Percentiles rank a stretch among this genome's conserved stretches.
Conservation (phyloP, 2,888 invertebrate genomes). For the Mesoligia furuncula region DNA sequence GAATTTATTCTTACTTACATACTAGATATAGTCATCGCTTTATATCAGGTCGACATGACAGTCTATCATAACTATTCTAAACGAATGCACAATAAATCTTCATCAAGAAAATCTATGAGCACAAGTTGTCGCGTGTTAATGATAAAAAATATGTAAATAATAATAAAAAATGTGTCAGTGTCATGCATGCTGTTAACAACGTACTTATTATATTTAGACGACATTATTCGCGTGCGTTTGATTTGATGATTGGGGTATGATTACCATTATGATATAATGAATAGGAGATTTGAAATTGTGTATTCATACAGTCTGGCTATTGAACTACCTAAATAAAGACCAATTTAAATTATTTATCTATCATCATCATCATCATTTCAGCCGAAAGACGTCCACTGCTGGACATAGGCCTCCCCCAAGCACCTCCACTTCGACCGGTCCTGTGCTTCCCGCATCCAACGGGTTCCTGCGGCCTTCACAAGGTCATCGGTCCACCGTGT, state of each 20-base stretch:
- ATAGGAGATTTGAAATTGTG: background rate
- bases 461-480: too few species aligned
- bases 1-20: background rate
- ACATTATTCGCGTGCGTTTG: conserved; percentile 30
- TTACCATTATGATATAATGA: conserved; percentile 1
- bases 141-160: conserved; percentile 20
- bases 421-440: too few species aligned
- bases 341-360: background rate
- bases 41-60: background rate
- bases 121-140: conserved; percentile 5
- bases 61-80: background rate
- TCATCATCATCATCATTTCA: too few species aligned
- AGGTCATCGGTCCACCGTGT: too few species aligned
- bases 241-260: conserved; percentile 10
- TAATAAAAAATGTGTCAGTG: conserved; percentile 40
- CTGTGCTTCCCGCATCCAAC: too few species aligned
- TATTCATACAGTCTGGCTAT: background rate
- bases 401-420: too few species aligned
- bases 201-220: conserved; percentile 35
- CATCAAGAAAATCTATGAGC: conserved; percentile 6
- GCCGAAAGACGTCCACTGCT: too few species aligned
- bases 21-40: background rate
- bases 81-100: conserved; percentile 20
- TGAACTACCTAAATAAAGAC: background rate
- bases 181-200: conserved; percentile 2